Conservation (phyloP, 2,797 vertebrate genomes). For the Eulemur coronatus region DNA sequence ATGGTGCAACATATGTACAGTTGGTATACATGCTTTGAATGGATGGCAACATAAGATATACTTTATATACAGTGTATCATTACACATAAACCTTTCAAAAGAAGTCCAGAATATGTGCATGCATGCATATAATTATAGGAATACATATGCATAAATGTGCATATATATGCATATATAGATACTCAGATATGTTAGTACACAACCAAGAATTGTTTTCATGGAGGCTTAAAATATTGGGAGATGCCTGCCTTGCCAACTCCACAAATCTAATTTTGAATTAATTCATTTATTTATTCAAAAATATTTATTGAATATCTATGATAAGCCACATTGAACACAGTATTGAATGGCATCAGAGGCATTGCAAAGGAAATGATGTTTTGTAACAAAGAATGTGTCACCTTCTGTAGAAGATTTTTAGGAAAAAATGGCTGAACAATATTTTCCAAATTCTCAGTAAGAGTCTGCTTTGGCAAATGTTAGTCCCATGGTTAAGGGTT, state of each 20-base stretch:
- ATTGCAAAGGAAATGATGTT: conserved; percentile 27
- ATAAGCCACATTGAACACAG: neutral
- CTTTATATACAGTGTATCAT: conserved; percentile 73
- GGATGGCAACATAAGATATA: conserved; percentile 78
- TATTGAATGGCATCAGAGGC: neutral
- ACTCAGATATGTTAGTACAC: conserved; percentile 8
- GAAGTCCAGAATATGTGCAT: conserved; percentile 62
- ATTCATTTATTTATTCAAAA: conserved; percentile 28
- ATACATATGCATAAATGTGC: conserved; percentile 65
- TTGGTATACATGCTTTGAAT: conserved; percentile 77
- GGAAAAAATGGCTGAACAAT: neutral
- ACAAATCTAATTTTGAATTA: neutral
- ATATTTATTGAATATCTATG: neutral
- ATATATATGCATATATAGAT: conserved; percentile 56
- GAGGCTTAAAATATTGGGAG: conserved; percentile 20
- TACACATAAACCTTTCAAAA: conserved; percentile 70
- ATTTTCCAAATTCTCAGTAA: conserved; percentile 39
- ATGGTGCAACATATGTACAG: conserved; percentile 83
- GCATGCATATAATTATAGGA: conserved; percentile 56
- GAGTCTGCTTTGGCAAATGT: conserved; percentile 35
- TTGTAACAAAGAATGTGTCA: conserved; percentile 26
- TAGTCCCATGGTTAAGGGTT: neutral
- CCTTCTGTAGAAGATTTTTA: conserved; percentile 38
- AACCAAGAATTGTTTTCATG: neutral
- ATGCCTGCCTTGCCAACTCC: neutral